Conservation (phyloP, 2,113 vertebrate species). For the Rana temporaria region DNA sequence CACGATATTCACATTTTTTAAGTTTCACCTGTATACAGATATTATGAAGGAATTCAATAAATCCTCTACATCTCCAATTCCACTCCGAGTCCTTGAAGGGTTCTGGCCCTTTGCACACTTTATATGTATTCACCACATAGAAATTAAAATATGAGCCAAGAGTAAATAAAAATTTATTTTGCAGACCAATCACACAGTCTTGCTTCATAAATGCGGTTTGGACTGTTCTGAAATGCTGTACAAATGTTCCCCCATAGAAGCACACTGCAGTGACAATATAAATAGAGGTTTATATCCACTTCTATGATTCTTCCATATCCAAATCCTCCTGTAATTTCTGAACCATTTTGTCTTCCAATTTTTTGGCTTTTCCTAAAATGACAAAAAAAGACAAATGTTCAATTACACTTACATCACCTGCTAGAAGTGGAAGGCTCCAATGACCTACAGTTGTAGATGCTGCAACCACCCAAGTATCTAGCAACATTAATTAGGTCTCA, state of each 20-base stretch:
- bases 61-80: no score
- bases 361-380: constrained; percentile 83
- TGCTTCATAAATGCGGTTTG: neutral
- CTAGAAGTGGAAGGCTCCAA: no score
- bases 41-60: no score
- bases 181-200: constrained; percentile 3
- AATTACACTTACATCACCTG: neutral
- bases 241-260: constrained; percentile 6
- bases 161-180: constrained; percentile 38
- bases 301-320: constrained; percentile 83
- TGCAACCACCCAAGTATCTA: no score
- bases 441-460: no score
- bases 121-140: neutral
- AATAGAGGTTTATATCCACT: neutral
- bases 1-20: no score
- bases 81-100: no score
- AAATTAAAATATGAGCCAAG: neutral
- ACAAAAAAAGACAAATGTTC: neutral
- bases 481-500: no score
- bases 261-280: neutral
- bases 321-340: constrained; percentile 89
- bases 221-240: constrained; percentile 11
- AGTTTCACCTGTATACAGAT: no score
- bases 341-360: constrained; percentile 95
- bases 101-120: no score